Evolutionary conservation across 2,888 invertebrate species (phyloP).

Genomic region (Metacarcinus magister): DNA sequence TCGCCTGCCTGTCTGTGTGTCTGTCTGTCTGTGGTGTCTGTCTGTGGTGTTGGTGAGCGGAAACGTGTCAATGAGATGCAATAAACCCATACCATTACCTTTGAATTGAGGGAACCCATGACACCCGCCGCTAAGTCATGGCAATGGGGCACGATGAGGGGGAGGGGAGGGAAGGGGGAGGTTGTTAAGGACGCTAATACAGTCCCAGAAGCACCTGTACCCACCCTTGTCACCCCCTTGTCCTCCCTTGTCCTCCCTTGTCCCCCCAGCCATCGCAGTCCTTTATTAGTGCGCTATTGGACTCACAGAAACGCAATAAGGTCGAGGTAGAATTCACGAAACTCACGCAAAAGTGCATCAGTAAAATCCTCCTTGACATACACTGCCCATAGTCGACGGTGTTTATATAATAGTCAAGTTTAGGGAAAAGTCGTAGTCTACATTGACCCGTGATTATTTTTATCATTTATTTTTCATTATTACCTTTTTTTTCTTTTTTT

Average conservation of each 20-base stretch:
- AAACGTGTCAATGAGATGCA: background rate
- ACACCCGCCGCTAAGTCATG: background rate
- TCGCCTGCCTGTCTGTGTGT: too few species aligned
- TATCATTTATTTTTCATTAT: background rate
- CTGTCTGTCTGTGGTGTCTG: too few species aligned
- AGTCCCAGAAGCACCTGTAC: background rate
- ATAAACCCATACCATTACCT: background rate
- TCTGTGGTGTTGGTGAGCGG: background rate
- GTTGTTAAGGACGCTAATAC: background rate
- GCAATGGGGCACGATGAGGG: background rate
- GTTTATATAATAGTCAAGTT: background rate
- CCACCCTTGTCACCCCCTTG: background rate
- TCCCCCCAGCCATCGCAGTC: background rate
- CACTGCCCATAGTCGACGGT: background rate
- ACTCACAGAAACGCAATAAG: background rate
- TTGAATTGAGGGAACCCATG: background rate
- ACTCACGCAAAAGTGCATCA: constrained; percentile 18
- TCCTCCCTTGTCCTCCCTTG: background rate
- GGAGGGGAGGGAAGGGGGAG: background rate
- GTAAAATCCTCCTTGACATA: background rate
- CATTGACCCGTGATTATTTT: background rate
- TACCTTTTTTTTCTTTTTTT: background rate
- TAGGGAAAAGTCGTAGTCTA: background rate
- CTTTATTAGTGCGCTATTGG: background rate
- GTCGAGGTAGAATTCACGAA: background rate